Evolutionary conservation across 1,140 invertebrate species (phyloP).

Genomic region (Samia ricini): DNA sequence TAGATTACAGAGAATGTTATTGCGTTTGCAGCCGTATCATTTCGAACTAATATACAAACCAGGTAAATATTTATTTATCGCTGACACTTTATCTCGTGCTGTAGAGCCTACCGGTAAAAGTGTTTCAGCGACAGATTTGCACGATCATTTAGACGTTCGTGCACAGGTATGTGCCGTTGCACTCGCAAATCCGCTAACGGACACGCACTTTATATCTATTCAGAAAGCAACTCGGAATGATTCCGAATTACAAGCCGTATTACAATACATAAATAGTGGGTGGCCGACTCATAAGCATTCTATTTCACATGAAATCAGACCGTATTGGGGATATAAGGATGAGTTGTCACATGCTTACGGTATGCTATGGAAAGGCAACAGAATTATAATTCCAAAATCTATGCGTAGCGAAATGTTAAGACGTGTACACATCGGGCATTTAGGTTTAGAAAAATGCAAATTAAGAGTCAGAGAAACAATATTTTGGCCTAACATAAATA

Average conservation of each 20-base stretch:
- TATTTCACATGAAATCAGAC: background rate
- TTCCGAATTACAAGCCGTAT: background rate
- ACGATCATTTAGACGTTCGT: background rate
- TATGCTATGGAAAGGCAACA: constrained; percentile 36
- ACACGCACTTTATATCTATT: constrained; percentile 19
- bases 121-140: background rate
- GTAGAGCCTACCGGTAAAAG: constrained; percentile 31
- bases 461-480: constrained; percentile 16
- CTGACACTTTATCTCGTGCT: constrained; percentile 27
- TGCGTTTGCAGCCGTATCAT: constrained; percentile 50
- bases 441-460: constrained; percentile 22
- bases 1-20: constrained; percentile 42
- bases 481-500: constrained; percentile 24
- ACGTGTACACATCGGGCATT: constrained; percentile 16
- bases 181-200: constrained; percentile 13
- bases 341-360: constrained; percentile 33
- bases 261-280: background rate
- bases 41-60: constrained; percentile 42
- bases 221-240: constrained; percentile 2
- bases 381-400: constrained; percentile 23
- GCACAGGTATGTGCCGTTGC: background rate
- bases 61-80: constrained; percentile 47
- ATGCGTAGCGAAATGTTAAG: constrained; percentile 42
- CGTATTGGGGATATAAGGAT: constrained; percentile 1
- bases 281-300: background rate